Evolutionary conservation across 1,140 invertebrate genomes (phyloP), one percentile per base, ranked within the genome.

Genomic region (Tyrophagus putrescentiae): DNA sequence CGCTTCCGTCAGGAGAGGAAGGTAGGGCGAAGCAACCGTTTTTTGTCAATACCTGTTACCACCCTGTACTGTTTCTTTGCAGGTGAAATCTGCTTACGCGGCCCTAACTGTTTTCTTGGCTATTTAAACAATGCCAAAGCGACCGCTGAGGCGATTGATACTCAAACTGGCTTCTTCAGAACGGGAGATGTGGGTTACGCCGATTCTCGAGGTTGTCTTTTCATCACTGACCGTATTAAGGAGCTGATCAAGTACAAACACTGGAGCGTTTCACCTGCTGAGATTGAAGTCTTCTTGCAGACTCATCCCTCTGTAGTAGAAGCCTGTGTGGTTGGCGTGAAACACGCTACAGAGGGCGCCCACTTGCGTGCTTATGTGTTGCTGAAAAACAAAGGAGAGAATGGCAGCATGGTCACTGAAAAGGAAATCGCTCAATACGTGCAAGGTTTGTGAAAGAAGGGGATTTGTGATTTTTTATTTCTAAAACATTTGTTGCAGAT

Each of bases 221-320:
- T 78, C 57, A 79, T 92, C 56, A 84, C 85, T 1, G 89, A 91
- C 65, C 75, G 89, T 57, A 67, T 90, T 44, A 93, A 93, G 67
- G 88, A 92, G 69, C 75, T 93, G 6, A 91, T 93, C 60, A 93
- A 93, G 28, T 32, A n/a, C 28, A 54, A 31, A 50, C 16, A 18
- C 28, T 50, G 66, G 29, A 72, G 88, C 83, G 87, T 91, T 4
- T 82, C 86, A n/a, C 88, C 88, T 21, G 84, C 86, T 1, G 85
- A 90, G 73, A 74, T 92, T 44, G 88, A 93, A 73, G 83, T 80
- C 67, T 71, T 91, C 11, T 77, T 92, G 9, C 73, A 84, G 60
- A 78, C 82, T 64, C 75, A 83, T 53, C 79, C 82, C 1, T 80
- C 78, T 48, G 78, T 92, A 3, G 76, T 76, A 5, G 87, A 90